Conservation (phyloP, 1,140 invertebrate genomes). For the Akabosia matsudoensis region DNA sequence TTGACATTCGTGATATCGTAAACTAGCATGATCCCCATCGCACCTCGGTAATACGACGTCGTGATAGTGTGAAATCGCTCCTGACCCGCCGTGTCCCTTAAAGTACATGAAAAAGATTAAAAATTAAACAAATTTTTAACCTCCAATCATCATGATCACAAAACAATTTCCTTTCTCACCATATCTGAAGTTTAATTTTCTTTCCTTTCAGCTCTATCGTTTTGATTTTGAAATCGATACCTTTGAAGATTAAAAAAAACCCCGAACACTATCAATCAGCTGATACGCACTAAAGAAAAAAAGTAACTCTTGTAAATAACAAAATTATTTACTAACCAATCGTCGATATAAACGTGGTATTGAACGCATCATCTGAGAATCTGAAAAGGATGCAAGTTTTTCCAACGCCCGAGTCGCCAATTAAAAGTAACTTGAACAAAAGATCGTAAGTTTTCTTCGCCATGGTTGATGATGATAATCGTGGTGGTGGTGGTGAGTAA, state of each 20-base stretch:
- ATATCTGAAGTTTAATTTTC: constrained; percentile 98
- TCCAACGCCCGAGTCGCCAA: constrained; percentile 96
- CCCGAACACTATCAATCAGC: neutral
- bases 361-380: constrained; percentile 98
- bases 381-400: constrained; percentile 98
- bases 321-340: constrained; percentile 70
- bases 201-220: constrained; percentile 95
- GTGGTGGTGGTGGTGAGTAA: too few relatives aligned
- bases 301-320: neutral
- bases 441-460: constrained; percentile 88
- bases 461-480: constrained; percentile 39
- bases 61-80: constrained; percentile 96
- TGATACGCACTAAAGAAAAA: constrained; percentile 1
- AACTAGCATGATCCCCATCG: constrained; percentile 95
- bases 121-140: constrained; percentile 29
- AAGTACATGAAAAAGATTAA: constrained; percentile 38
- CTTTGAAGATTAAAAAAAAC: constrained; percentile 57
- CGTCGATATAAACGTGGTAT: constrained; percentile 96
- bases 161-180: constrained; percentile 60
- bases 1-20: constrained; percentile 98
- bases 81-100: constrained; percentile 89
- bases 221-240: constrained; percentile 98
- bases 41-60: constrained; percentile 94
- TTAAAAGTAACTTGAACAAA: constrained; percentile 94
- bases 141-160: neutral